Evolutionary conservation across 2,113 vertebrate species (phyloP).

Genomic region (Laticauda laticaudata): DNA sequence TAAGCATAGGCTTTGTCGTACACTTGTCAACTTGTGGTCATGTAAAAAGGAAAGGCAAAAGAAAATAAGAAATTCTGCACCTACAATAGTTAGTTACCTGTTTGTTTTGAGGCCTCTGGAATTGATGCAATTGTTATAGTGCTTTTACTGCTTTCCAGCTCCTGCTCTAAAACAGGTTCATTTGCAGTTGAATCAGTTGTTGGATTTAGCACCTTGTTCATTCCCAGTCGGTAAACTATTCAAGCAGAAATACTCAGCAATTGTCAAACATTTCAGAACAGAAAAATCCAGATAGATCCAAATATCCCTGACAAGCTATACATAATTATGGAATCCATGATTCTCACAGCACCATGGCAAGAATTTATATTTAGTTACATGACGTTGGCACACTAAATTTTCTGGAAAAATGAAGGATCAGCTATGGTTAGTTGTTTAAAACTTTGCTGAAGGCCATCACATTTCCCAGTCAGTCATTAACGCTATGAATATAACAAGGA

Average conservation of each 20-base stretch:
- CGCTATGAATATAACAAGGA: constrained; percentile 50
- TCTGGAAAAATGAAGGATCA: constrained; percentile 55
- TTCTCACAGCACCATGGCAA: constrained; percentile 31
- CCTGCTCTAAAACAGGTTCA: constrained; percentile 11
- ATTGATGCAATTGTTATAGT: neutral
- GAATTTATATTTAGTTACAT: constrained; percentile 55
- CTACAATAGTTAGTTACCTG: neutral
- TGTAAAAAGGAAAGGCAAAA: neutral
- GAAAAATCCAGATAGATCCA: constrained; percentile 45
- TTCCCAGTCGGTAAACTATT: constrained; percentile 21
- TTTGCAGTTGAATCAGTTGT: neutral
- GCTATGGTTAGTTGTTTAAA: constrained; percentile 61
- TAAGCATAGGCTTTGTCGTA: neutral
- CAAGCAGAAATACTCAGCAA: constrained; percentile 43
- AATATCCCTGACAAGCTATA: constrained; percentile 27
- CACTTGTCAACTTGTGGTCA: neutral
- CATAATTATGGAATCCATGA: constrained; percentile 46
- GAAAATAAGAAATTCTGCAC: neutral
- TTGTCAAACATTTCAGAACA: constrained; percentile 39
- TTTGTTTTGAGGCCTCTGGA: neutral
- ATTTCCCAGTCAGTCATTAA: constrained; percentile 60
- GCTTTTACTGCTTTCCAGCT: neutral
- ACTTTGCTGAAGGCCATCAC: constrained; percentile 62
- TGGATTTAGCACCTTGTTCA: constrained; percentile 17
- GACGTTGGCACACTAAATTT: constrained; percentile 54